These are phyloP conservation scores for Piliocolobus tephrosceles DNA, from an alignment of 2,113 vertebrate genomes.

Conservation along the genomic window DNA sequence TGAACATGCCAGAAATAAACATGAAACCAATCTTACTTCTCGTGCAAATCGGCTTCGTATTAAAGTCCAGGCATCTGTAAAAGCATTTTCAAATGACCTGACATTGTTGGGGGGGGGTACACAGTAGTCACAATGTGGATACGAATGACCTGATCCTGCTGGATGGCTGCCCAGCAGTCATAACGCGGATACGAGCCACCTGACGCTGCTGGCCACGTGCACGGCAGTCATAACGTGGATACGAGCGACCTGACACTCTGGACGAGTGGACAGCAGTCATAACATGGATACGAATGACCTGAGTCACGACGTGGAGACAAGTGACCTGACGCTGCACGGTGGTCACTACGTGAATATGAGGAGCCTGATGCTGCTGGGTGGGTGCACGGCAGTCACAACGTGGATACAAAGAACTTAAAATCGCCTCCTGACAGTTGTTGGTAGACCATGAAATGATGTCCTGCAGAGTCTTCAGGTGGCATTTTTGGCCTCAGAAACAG, in stretches of 20 bases:
- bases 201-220: too few relatives aligned
- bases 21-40: background rate
- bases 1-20: accelerated
- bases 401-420: background rate
- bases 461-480: background rate
- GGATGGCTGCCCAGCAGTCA: too few relatives aligned
- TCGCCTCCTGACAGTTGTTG: background rate
- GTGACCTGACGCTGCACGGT: too few relatives aligned
- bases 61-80: too few relatives aligned
- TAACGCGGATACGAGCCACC: too few relatives aligned
- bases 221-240: too few relatives aligned
- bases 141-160: too few relatives aligned
- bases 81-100: background rate
- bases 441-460: background rate
- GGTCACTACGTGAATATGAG: too few relatives aligned
- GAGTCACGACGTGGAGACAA: too few relatives aligned
- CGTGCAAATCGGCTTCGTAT: background rate
- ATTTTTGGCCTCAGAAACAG: background rate
- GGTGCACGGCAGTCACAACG: background rate
- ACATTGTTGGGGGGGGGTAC: background rate
- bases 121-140: background rate
- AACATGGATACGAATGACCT: too few relatives aligned
- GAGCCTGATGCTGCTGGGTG: background rate
- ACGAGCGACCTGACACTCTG: too few relatives aligned
- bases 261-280: too few relatives aligned